Base-by-base conservation (phyloP, 2,888 invertebrate genomes). In the Cetonia aurata region DNA sequence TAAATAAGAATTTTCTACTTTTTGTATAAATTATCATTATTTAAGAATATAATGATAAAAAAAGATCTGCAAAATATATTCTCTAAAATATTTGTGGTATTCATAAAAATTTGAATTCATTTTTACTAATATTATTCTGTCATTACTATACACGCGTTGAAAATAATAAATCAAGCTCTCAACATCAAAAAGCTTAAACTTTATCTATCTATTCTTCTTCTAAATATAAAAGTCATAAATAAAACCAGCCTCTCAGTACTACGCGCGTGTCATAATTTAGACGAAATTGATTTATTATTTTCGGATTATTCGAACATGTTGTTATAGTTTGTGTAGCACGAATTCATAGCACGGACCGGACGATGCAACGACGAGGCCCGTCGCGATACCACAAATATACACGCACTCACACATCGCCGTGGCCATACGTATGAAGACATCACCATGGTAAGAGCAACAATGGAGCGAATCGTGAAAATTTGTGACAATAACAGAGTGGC, bases 401-500 rank as follows among this genome's bases (percentile, higher is more conserved):
- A 50, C 46, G 13, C 33, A 17, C 59, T 6, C 17, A 17, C 9
- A 12, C 13, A 42, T 42, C 41, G 42, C 17, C 19, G 25, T 53
- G 1, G 37, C 50, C 15, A 33, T 37, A 50, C 37, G 42, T 33
- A 71, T 67, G 71, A 71, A 71, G 71, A 71, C 60, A 71, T 67
- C 71, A 67, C 53, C 37, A 52, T 44, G 55, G 62, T 33, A 55
- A 53, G 53, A 56, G 37, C 37, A 67, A 70, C 69, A 69, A 71
- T 69, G 59, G 62, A 67, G 67, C 73, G 70, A 70, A 71, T 65
- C 71, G 70, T 70, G 67, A 71, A 70, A 70, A 75, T 68, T 71
- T 71, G 73, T 74, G 70, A 73, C 73, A 75, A 75, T 73, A 71
- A 73, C 69, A 69, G 69, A 72, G 73, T 69, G 68, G 74, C 74